A percentile compares a stretch with the other conserved stretches of the same genome.
These are phyloP conservation scores for Sebastes cheni DNA, from an alignment of 2,797 vertebrate species.

Conservation along the genomic window DNA sequence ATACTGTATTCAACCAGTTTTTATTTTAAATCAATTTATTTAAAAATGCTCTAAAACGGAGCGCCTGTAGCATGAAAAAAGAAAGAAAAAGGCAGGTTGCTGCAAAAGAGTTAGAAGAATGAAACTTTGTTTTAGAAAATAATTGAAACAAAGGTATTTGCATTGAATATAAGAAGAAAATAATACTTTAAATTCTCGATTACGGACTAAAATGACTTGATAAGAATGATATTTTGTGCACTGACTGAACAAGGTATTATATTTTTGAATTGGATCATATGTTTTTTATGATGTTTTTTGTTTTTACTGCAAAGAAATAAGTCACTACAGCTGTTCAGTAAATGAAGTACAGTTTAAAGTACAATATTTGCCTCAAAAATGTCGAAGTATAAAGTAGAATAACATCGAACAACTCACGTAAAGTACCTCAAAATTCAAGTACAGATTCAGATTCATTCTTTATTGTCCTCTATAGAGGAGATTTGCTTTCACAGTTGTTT, in stretches of 20 bases:
- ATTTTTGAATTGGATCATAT: not conserved
- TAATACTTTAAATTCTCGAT: not conserved
- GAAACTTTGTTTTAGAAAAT: not conserved
- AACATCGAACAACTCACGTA: not conserved
- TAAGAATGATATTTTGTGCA: not conserved
- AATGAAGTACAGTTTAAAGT: not conserved
- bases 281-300: not conserved
- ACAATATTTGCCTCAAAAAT: not conserved
- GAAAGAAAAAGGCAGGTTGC: not conserved
- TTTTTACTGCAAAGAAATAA: not conserved
- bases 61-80: rapidly evolving
- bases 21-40: not conserved
- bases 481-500: too few relatives aligned
- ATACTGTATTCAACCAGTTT: not conserved
- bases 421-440: not conserved
- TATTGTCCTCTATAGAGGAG: too few relatives aligned
- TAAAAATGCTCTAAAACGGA: not conserved
- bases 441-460: too few relatives aligned
- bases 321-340: not conserved
- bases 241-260: not conserved
- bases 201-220: not conserved
- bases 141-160: not conserved
- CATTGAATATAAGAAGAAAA: not conserved
- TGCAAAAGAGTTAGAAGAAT: not conserved
- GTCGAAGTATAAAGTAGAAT: not conserved